phyloP scores from a whole-genome alignment of 1,140 invertebrate species.

The Melanaphis sacchari region DNA sequence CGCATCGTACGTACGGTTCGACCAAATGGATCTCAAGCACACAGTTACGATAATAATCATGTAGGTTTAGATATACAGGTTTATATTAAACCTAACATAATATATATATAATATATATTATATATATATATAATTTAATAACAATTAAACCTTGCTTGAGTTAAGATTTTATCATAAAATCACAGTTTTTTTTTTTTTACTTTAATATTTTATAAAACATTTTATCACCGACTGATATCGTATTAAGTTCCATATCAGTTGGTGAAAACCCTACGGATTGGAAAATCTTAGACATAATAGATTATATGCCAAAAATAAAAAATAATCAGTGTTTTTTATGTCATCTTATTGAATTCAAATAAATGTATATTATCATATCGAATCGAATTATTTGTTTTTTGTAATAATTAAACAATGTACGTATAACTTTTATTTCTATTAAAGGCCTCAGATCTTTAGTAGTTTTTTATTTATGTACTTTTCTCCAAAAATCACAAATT shows the following conservation, averaged over 20 bases:
- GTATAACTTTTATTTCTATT: no score
- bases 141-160: not conserved
- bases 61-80: not conserved
- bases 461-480: no score
- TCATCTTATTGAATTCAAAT: no score
- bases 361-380: no score
- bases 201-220: not conserved
- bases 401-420: no score
- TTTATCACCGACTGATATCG: not conserved
- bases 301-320: not conserved
- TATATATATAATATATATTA: no score
- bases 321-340: not conserved
- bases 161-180: not conserved
- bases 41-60: not conserved
- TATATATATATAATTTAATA: not conserved
- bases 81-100: not conserved
- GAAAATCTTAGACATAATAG: not conserved
- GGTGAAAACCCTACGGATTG: not conserved
- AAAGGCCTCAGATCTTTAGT: no score
- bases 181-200: not conserved
- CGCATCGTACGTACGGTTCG: not conserved
- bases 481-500: no score
- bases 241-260: not conserved
- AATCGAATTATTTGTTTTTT: no score
- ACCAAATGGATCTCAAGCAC: not conserved